phyloP scores from a whole-genome alignment of 2,797 vertebrate species.

The Enteromius anoplus region DNA sequence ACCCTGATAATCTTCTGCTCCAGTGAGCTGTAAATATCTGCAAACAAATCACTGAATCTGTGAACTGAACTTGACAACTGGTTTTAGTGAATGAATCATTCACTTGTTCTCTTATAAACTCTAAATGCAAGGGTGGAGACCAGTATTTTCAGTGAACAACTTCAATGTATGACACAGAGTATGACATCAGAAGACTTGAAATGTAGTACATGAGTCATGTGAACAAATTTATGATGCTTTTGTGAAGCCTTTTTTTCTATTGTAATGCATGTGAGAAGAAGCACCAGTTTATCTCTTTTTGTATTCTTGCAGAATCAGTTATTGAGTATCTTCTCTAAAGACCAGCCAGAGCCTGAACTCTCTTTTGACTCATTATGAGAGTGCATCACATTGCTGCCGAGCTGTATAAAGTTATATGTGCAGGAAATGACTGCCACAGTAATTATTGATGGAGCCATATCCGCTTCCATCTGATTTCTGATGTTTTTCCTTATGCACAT shows the following conservation, averaged over 20 bases:
- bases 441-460: constrained; percentile 1
- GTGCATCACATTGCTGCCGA: not conserved
- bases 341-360: not conserved
- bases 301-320: not conserved
- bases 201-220: not conserved
- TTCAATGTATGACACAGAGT: not conserved
- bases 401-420: not conserved
- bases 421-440: not conserved
- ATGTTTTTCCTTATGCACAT: not conserved
- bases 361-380: not conserved
- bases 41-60: not conserved
- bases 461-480: constrained; percentile 4
- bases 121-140: too few species aligned
- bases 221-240: not conserved
- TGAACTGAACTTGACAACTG: not conserved
- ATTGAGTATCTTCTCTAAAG: constrained; percentile 2
- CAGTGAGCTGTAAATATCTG: not conserved
- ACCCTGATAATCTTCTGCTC: not conserved
- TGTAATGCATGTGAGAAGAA: not conserved
- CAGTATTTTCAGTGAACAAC: not conserved
- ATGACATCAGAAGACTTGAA: not conserved
- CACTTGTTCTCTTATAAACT: not conserved
- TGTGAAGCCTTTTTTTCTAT: not conserved
- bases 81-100: not conserved
- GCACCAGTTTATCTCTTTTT: not conserved